Percentiles rank a stretch among this genome's conserved stretches.
phyloP scores from a whole-genome alignment of 2,797 vertebrate genomes.

The Lophotriccus pileatus region DNA sequence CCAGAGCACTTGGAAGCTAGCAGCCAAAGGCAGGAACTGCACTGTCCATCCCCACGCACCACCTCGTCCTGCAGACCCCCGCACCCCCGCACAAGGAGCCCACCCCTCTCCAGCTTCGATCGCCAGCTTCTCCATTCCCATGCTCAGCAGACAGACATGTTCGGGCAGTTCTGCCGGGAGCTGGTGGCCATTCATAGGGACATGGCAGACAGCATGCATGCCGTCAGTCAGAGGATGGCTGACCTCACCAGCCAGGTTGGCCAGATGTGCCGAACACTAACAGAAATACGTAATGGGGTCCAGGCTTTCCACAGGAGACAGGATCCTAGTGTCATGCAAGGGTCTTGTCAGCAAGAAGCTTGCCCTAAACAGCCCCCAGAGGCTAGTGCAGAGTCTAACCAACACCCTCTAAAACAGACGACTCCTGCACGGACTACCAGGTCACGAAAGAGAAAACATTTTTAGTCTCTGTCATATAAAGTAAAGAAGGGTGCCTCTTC shows the following conservation, averaged over 20 bases:
- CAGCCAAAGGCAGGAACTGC: slow-evolving; percentile 62
- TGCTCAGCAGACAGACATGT: slow-evolving; percentile 67
- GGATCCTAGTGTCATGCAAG: background rate
- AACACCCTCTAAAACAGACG: background rate
- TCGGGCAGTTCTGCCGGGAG: slow-evolving; percentile 73
- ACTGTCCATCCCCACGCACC: background rate
- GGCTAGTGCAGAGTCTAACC: background rate
- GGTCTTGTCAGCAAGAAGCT: background rate
- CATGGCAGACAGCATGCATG: slow-evolving; percentile 71
- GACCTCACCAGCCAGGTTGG: slow-evolving; percentile 64
- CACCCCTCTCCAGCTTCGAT: slow-evolving; percentile 37
- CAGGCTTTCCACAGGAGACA: slow-evolving; percentile 28
- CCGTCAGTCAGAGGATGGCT: slow-evolving; percentile 67
- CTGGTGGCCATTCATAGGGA: slow-evolving; percentile 73
- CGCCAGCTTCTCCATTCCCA: slow-evolving; percentile 68
- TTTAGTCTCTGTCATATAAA: slow-evolving; percentile 7
- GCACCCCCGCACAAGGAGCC: background rate
- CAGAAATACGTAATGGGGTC: slow-evolving; percentile 70
- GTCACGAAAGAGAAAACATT: slow-evolving; percentile 74
- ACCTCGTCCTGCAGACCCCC: slow-evolving; percentile 44
- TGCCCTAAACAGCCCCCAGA: background rate
- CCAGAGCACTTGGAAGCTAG: slow-evolving; percentile 49
- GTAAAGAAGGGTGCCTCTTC: background rate
- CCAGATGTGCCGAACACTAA: slow-evolving; percentile 73
- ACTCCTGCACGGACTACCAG: slow-evolving; percentile 54